Conservation (phyloP, 2,888 invertebrate genomes). For the Chalcosyrphus nemorum region DNA sequence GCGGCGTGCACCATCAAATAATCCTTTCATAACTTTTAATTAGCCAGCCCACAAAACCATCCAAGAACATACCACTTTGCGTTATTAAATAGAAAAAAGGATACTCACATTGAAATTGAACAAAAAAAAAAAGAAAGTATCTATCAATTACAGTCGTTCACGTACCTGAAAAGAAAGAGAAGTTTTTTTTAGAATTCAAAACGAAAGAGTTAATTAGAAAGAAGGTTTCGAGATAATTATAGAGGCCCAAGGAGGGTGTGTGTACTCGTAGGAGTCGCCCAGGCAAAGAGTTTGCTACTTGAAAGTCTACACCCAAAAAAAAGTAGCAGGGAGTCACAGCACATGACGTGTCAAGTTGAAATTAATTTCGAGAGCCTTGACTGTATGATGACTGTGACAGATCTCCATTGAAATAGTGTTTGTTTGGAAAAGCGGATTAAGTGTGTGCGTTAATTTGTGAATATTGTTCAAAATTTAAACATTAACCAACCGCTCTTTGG, state of each 20-base stretch:
- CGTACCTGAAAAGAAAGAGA: slow-evolving; percentile 41
- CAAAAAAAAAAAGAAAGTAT: no score
- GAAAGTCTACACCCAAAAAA: neutral
- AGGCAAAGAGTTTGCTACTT: neutral
- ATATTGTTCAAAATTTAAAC: slow-evolving; percentile 41
- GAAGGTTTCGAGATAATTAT: slow-evolving; percentile 18
- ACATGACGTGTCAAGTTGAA: slow-evolving; percentile 45
- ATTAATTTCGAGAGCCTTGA: slow-evolving; percentile 53
- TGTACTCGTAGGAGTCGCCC: neutral
- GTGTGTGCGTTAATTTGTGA: slow-evolving; percentile 43
- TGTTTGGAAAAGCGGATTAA: slow-evolving; percentile 30
- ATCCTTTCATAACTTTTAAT: neutral
- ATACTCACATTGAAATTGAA: neutral
- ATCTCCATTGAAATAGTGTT: neutral
- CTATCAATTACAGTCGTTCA: neutral
- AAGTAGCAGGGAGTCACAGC: neutral
- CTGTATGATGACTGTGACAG: slow-evolving; percentile 41
- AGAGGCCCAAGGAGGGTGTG: neutral
- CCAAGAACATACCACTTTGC: neutral
- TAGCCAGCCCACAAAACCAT: neutral
- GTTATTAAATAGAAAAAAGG: no score
- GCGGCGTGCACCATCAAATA: no score
- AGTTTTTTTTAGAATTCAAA: slow-evolving; percentile 7
- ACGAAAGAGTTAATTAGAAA: neutral
- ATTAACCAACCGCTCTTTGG: slow-evolving; percentile 41